Conservation (phyloP, 2,113 vertebrate genomes). For the Forbesichthys agassizii region DNA sequence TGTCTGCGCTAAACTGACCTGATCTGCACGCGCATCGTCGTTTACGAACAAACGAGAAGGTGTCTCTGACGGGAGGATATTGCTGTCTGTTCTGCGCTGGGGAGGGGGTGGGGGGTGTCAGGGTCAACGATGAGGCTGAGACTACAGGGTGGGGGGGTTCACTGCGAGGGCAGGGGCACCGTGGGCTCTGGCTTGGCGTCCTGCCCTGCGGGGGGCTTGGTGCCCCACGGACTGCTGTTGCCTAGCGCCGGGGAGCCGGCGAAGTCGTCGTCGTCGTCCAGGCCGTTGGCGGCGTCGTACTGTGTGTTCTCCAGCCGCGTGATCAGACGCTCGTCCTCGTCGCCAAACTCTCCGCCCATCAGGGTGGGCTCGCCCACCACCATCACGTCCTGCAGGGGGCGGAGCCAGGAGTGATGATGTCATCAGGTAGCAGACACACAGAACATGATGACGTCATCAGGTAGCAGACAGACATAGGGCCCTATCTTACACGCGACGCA, state of each 20-base stretch:
- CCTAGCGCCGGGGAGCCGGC: slow-evolving; percentile 93
- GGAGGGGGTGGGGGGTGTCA: neutral
- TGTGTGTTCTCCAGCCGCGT: slow-evolving; percentile 99
- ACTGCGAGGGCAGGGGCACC: slow-evolving; percentile 94
- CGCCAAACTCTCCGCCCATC: slow-evolving; percentile 98
- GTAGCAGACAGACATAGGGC: neutral
- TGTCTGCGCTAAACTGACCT: slow-evolving; percentile 45
- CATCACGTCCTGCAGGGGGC: slow-evolving; percentile 90
- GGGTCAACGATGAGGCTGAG: neutral
- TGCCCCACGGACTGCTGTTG: slow-evolving; percentile 94
- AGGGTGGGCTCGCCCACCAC: slow-evolving; percentile 98
- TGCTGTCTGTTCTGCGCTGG: slow-evolving; percentile 41
- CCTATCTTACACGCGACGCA: too few relatives aligned
- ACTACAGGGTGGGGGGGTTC: slow-evolving; percentile 53
- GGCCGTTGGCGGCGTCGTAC: slow-evolving; percentile 97
- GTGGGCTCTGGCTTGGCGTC: slow-evolving; percentile 96
- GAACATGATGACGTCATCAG: neutral
- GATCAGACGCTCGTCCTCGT: slow-evolving; percentile 99
- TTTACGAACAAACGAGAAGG: slow-evolving; percentile 5
- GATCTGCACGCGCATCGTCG: slow-evolving; percentile 36
- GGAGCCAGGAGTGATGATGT: neutral
- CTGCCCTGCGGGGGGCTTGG: slow-evolving; percentile 87
- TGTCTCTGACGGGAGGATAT: slow-evolving; percentile 57
- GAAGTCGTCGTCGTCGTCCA: slow-evolving; percentile 99
- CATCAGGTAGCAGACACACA: neutral